Evolutionary conservation across 2,888 invertebrate species (phyloP).

Genomic region (Drosophila formosana): DNA sequence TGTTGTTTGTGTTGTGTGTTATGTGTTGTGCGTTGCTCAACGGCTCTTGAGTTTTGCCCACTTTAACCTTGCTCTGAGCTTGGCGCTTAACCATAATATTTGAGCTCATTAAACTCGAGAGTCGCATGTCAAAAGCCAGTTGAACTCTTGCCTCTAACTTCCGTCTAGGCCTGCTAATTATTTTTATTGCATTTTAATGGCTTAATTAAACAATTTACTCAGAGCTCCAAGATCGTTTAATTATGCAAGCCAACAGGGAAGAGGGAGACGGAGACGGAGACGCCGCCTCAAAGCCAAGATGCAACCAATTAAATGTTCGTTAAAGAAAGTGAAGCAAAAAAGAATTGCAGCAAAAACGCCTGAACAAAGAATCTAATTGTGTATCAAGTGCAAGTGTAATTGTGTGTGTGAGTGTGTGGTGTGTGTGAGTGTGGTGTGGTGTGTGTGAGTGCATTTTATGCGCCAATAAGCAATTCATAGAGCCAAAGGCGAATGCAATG

Average conservation of each 20-base stretch:
- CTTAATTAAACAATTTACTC: slow-evolving; percentile 80
- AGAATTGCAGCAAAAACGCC: slow-evolving; percentile 37
- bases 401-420: slow-evolving; percentile 28
- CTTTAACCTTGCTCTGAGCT: slow-evolving; percentile 43
- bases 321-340: slow-evolving; percentile 53
- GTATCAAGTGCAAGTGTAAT: slow-evolving; percentile 74
- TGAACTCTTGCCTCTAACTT: slow-evolving; percentile 49
- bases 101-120: slow-evolving; percentile 46
- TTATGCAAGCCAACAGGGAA: slow-evolving; percentile 57
- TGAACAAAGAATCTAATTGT: slow-evolving; percentile 76
- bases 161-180: slow-evolving; percentile 62
- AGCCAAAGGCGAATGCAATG: slow-evolving; percentile 50
- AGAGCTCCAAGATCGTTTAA: slow-evolving; percentile 65
- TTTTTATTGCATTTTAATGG: slow-evolving; percentile 78
- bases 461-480: slow-evolving; percentile 59
- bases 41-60: slow-evolving; percentile 13
- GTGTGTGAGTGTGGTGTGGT: slow-evolving; percentile 17
- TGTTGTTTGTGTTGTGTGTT: slow-evolving; percentile 18
- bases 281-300: slow-evolving; percentile 52
- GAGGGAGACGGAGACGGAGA: background rate
- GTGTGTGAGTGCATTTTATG: slow-evolving; percentile 55
- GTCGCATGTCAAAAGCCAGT: slow-evolving; percentile 71
- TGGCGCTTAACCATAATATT: slow-evolving; percentile 26
- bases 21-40: slow-evolving; percentile 30
- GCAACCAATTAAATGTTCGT: slow-evolving; percentile 78